Conservation (phyloP, 1,140 invertebrate genomes). For the Cephus cinctus region DNA sequence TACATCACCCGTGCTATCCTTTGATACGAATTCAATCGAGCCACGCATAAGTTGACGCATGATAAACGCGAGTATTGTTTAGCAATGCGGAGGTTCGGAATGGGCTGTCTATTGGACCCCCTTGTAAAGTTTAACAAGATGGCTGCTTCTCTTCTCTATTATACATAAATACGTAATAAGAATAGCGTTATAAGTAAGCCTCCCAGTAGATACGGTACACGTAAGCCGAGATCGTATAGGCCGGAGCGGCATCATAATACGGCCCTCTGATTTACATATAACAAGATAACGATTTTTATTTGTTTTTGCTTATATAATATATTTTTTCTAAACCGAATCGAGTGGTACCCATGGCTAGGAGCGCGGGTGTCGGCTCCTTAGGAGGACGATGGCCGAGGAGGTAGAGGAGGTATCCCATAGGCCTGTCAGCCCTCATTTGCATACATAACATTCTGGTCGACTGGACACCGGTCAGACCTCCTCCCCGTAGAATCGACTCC, state of each 20-base stretch:
- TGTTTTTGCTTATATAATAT: constrained; percentile 44
- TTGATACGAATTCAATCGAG: no score
- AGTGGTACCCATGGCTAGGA: no score
- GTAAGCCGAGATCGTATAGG: background rate
- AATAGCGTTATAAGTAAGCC: constrained; percentile 17
- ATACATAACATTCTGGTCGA: constrained; percentile 57
- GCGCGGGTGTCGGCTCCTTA: constrained; percentile 18
- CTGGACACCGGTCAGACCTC: constrained; percentile 51
- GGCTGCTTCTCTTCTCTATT: constrained; percentile 29
- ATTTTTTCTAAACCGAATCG: constrained; percentile 42
- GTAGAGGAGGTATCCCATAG: constrained; percentile 35
- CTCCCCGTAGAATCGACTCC: constrained; percentile 25
- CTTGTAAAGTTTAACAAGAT: constrained; percentile 32
- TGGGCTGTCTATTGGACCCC: constrained; percentile 15
- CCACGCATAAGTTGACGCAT: constrained; percentile 24
- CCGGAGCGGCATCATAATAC: constrained; percentile 32
- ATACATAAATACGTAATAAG: constrained; percentile 40
- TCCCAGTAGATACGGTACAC: background rate
- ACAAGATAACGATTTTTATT: constrained; percentile 51
- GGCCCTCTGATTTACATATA: constrained; percentile 45
- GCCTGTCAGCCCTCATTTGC: constrained; percentile 53
- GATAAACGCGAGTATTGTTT: constrained; percentile 38
- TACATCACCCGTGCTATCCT: no score
- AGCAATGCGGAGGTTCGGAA: constrained; percentile 16
- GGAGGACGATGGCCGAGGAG: constrained; percentile 18